Base-by-base conservation (phyloP, 2,797 vertebrate genomes). In the Schizothorax lantsangensis region DNA sequence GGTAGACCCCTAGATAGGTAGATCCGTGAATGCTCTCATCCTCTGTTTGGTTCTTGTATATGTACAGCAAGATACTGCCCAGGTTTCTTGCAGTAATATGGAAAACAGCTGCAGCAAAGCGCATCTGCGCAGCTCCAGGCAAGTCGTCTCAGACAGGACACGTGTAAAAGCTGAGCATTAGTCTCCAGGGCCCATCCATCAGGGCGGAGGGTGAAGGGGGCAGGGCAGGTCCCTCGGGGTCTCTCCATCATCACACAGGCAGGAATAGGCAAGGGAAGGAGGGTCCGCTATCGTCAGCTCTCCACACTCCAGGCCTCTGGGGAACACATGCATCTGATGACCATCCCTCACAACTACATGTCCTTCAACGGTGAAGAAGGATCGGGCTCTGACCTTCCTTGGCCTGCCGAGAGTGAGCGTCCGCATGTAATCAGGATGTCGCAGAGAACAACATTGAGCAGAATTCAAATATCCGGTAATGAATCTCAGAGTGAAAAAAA, bases 141-240 rank as follows among this genome's bases (percentile, higher is more conserved):
- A 57, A 83, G 36, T 72, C 2, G 33, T 57, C 81, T 43, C 68
- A 57, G 66, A 54, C 64, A 79, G 23, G 62, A 43, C 6, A 14
- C 23, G 17, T 79, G 64, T 71, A 57, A 85, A 45, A 45, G 75
- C 84, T 71, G 66, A 47, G 33, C 81, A 49, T 38, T 62, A 36
- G 62, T 62, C 73, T 74, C 23, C 40, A 59, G 77, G 36, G 54
- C 11, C 45, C 66, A 85, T 88, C 68, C 68, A 87, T 86, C 74
- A 88, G 47, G 33, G 19, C 12, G 1, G 7, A 36, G 59, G 79
- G 45, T 59, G 57, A 83, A 36, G 66, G 72, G 43, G 59, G 62
- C 15, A 54, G 72, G 47, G 15, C 40, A 49, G 43, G 38, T 79
- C 87, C 86, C 59, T 15, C 10, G 12, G 75, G 82, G 68, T 66